Evolutionary conservation across 2,888 invertebrate genomes (phyloP), one percentile per base, ranked within the genome.

Genomic region (Lordiphosa andalusiaca): DNA sequence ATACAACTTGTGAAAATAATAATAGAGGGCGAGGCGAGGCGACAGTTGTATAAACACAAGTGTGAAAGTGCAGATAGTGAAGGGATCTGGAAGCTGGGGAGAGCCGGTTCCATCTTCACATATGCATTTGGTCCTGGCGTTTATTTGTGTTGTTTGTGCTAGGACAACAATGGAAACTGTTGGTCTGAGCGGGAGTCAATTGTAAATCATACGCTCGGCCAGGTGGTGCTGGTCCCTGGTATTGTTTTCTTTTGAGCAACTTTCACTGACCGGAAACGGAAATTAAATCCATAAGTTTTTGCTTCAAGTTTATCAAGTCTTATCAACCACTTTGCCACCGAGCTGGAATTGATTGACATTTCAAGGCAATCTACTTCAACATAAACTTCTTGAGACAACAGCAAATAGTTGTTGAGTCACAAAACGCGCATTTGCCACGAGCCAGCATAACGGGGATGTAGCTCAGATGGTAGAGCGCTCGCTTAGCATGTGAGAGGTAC

Each of bases 401-500:
- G n/a, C 23, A 10, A 35, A 5, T 1, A 3, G 23, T 10, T 6
- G 12, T 41, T 33, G 16, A 65, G 3, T 12, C 3, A 6, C 1
- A 3, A 58, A 25, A 16, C 13, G 39, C 9, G 9, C 46, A 37
- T 33, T 47, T 16, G 44, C 2, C 44, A 4, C 12, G 4, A 0
- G 1, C 37, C 12, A 30, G 3, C 23, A 33, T 49, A 38, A 35
- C 49, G 89, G 88, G 88, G 89, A 89, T 88, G 88, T 89, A 89
- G 89, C 89, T 88, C 88, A 88, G 89, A 88, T 88, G 88, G 88
- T 88, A 88, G 89, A 88, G 89, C 88, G 89, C 89, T 88, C 89
- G 89, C 89, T 88, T 88, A 88, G 88, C 88, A 88, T 88, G 88
- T 88, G 89, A 88, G 89, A 88, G 89, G 89, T 89, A 88, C 88